Percentiles rank a stretch among this genome's conserved stretches.
These are phyloP conservation scores for Tachysurus vachellii DNA, from an alignment of 2,113 vertebrate genomes.

Conservation along the genomic window DNA sequence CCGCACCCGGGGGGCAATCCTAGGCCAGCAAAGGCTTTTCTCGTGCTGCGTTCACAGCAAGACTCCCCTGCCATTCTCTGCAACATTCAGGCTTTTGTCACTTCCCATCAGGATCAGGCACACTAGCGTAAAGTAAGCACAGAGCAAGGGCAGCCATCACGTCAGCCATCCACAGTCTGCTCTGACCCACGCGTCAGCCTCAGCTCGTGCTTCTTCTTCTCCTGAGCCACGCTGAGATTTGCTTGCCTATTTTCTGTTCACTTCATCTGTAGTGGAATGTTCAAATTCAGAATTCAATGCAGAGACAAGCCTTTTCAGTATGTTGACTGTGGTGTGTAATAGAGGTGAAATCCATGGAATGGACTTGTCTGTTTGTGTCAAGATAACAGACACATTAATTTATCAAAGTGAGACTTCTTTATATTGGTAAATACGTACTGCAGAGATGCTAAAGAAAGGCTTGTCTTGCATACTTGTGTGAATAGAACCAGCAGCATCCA, in stretches of 20 bases:
- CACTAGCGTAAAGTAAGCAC: constrained; percentile 37
- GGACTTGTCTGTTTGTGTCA: constrained; percentile 29
- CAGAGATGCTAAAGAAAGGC: background rate
- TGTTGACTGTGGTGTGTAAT: background rate
- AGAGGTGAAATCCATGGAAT: constrained; percentile 13
- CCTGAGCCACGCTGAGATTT: background rate
- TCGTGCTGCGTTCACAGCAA: background rate
- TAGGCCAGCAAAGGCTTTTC: constrained; percentile 20
- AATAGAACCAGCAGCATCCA: background rate
- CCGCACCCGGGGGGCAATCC: background rate
- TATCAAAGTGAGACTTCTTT: constrained; percentile 6
- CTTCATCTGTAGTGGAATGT: constrained; percentile 10
- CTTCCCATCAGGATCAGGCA: constrained; percentile 44
- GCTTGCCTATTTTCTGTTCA: background rate
- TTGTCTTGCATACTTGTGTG: background rate
- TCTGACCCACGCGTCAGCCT: constrained; percentile 8
- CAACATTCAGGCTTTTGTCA: constrained; percentile 36
- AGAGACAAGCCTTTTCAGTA: constrained; percentile 2
- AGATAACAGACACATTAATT: constrained; percentile 26
- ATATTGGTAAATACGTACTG: background rate
- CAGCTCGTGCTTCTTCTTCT: constrained; percentile 3
- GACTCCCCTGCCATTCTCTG: constrained; percentile 14
- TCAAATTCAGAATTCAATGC: background rate
- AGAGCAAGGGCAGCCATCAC: constrained; percentile 5
- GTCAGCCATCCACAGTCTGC: constrained; percentile 30